phyloP scores from a whole-genome alignment of 2,113 vertebrate genomes.

The Psophia crepitans region DNA sequence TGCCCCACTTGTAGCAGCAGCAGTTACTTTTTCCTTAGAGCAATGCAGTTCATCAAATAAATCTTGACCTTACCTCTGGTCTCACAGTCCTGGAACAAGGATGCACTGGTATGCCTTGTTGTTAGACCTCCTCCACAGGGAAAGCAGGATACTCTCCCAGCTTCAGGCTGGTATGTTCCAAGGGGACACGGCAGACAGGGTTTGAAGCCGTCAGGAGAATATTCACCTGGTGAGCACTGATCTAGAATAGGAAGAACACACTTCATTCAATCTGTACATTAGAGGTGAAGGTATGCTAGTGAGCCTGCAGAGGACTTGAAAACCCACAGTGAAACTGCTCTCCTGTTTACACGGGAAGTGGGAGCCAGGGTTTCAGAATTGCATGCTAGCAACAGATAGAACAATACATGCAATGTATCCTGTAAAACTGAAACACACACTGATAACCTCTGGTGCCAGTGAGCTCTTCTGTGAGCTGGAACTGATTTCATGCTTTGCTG shows the following conservation, averaged over 20 bases:
- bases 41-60: neutral
- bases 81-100: slow-evolving; percentile 92
- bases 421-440: neutral
- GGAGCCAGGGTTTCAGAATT: neutral
- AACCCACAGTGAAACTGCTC: neutral
- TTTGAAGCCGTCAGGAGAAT: slow-evolving; percentile 87
- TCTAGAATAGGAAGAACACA: slow-evolving; percentile 65
- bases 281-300: neutral
- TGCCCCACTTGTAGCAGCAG: neutral
- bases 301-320: neutral
- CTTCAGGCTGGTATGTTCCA: slow-evolving; percentile 90
- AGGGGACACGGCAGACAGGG: slow-evolving; percentile 86
- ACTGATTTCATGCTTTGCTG: neutral
- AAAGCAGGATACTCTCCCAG: slow-evolving; percentile 89
- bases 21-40: neutral
- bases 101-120: slow-evolving; percentile 79
- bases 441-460: neutral
- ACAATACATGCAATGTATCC: neutral
- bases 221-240: slow-evolving; percentile 88
- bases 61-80: slow-evolving; percentile 84
- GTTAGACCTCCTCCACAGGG: slow-evolving; percentile 87
- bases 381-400: neutral
- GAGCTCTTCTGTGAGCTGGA: neutral
- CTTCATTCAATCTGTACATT: neutral
- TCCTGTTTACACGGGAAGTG: neutral